Conservation (phyloP, 2,888 invertebrate genomes). For the Diachrysia chrysitis region DNA sequence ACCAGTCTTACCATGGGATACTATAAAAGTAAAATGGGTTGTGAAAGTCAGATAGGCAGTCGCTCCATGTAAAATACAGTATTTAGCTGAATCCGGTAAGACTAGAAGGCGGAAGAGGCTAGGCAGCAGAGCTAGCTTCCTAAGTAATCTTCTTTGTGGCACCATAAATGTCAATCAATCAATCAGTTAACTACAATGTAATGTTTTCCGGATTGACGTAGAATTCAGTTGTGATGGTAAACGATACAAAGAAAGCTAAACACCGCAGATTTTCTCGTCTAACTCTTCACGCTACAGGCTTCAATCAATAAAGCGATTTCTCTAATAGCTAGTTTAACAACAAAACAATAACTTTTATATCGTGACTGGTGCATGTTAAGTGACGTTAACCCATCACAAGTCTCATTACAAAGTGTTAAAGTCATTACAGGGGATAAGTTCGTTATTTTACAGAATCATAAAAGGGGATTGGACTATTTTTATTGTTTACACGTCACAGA, state of each 20-base stretch:
- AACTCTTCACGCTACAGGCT: constrained; percentile 13
- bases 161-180: too few relatives aligned
- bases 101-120: too few relatives aligned
- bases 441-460: not conserved
- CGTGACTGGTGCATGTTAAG: constrained; percentile 48
- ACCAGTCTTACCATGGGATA: too few relatives aligned
- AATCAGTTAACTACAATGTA: not conserved
- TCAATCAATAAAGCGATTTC: constrained; percentile 43
- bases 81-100: too few relatives aligned
- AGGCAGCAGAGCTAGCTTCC: too few relatives aligned
- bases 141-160: too few relatives aligned
- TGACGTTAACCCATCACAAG: constrained; percentile 24
- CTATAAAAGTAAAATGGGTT: too few relatives aligned
- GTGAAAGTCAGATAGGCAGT: too few relatives aligned
- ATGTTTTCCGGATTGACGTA: not conserved
- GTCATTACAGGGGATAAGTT: not conserved
- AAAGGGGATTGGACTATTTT: too few relatives aligned
- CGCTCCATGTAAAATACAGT: too few relatives aligned
- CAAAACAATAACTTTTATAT: constrained; percentile 34
- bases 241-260: constrained; percentile 23
- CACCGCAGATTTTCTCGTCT: constrained; percentile 25
- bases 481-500: too few relatives aligned
- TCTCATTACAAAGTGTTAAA: not conserved
- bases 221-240: not conserved
- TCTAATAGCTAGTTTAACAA: constrained; percentile 45